Base-by-base conservation (phyloP, 2,113 vertebrate genomes). In the Regulus satrapa region DNA sequence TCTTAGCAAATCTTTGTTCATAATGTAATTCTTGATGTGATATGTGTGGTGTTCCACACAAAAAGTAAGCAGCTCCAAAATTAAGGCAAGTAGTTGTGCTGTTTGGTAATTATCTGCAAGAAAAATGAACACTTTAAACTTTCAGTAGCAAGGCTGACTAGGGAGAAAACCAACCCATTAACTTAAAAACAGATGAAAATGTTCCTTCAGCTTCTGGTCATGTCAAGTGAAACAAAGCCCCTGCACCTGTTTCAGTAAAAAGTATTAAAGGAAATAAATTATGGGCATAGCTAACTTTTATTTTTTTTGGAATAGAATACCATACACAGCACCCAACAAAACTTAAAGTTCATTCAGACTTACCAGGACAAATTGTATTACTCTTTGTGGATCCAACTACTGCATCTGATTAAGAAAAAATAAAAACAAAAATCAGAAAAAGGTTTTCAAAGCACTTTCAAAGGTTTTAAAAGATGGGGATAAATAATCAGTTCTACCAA, bases 11-110 rank as follows among this genome's bases (percentile, higher is more conserved):
- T 99, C 99, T 97, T 99, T 99, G 97, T 99, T 99, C 99, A 99
- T 99, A 89, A 99, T 99, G 97, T 99, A 99, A 90, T 99, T 99
- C 98, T 99, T 99, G 97, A 99, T 99, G 98, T 99, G 99, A 63
- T 99, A 99, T 1, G 99, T 99, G 93, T 99, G 99, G 92, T 99
- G 99, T 92, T 99, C 99, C 98, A 99, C 99, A 96, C 99, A 99
- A 94, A 99, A 99, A 24, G 99, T 99, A 54, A 99, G 98, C 75
- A 99, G 98, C 96, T 99, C 99, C 98, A 99, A 97, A 96, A 99
- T 99, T 97, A 99, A 98, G 67, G 99, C 99, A 96, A 99, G 98
- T 64, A 99, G 98, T 97, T 99, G 99, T 93, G 99, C 99, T 20
- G 99, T 99, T 97, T 99, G 99, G 90, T 99, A 99, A 96, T 99